Percentiles rank a stretch among this genome's conserved stretches.
Conservation (phyloP, 2,797 vertebrate species). For the Spinus pinus region DNA sequence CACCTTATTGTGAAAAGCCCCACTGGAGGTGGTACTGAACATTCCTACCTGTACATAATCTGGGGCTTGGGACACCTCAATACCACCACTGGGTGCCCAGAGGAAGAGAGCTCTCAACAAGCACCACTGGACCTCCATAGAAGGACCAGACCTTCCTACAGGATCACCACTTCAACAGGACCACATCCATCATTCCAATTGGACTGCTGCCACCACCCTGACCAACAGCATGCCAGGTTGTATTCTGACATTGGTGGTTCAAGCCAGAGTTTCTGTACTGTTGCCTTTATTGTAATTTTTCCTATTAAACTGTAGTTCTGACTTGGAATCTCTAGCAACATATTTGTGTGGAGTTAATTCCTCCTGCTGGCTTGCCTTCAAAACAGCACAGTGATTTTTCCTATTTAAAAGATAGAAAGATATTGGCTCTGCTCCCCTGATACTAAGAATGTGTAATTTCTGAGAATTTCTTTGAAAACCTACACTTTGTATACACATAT, state of each 20-base stretch:
- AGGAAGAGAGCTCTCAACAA: too few species aligned
- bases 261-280: background rate
- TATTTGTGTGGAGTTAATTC: background rate
- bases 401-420: background rate
- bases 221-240: background rate
- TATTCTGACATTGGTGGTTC: background rate
- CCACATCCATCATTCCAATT: rapidly evolving
- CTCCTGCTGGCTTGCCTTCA: background rate
- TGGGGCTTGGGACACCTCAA: background rate
- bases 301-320: background rate
- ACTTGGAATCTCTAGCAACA: background rate
- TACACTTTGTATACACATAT: background rate
- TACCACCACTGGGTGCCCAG: too few species aligned
- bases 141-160: background rate
- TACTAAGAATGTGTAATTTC: background rate
- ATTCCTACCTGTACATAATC: background rate
- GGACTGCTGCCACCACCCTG: background rate
- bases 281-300: background rate
- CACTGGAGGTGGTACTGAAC: rapidly evolving
- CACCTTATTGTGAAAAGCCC: background rate
- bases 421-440: background rate
- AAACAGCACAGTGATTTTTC: background rate
- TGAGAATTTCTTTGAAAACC: background rate
- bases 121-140: background rate
- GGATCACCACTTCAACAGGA: background rate